A percentile compares a stretch with the other conserved stretches of the same genome.
Evolutionary conservation across 1,140 invertebrate species (phyloP).

Genomic region (Megalonaias nervosa): DNA sequence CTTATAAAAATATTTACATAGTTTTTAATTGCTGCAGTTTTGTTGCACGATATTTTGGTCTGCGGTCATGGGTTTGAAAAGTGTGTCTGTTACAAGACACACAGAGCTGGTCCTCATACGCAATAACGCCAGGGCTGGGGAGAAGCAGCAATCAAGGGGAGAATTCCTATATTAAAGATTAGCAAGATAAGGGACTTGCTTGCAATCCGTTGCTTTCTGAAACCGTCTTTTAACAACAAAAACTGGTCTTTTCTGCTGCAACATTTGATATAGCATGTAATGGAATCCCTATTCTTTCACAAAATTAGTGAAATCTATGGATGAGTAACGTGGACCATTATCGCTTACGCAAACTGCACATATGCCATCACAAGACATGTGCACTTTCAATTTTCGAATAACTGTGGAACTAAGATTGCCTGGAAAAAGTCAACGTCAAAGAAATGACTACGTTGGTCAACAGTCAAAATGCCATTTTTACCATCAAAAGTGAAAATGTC

Average conservation of each 20-base stretch:
- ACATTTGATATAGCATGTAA: not conserved
- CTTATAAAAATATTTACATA: no score
- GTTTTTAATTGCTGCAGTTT: no score
- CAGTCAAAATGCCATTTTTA: not conserved
- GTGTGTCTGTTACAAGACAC: not conserved
- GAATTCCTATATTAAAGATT: slow-evolving; percentile 10
- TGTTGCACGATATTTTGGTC: no score
- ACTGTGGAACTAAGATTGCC: not conserved
- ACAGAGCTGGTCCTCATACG: not conserved
- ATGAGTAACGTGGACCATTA: slow-evolving; percentile 12
- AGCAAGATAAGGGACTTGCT: not conserved
- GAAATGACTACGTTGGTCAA: not conserved
- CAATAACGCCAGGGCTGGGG: slow-evolving; percentile 1
- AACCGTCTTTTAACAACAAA: slow-evolving; percentile 4
- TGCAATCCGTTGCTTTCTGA: not conserved
- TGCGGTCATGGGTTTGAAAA: no score
- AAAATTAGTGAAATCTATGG: slow-evolving; percentile 1
- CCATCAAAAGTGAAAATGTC: not conserved
- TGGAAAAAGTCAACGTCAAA: slow-evolving; percentile 12
- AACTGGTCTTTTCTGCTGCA: not conserved
- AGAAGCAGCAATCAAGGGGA: not conserved
- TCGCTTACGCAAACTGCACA: not conserved
- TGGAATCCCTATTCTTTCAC: slow-evolving; percentile 10
- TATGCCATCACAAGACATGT: not conserved
- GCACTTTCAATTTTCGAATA: not conserved